These are phyloP conservation scores for Chamaea fasciata DNA, from an alignment of 2,113 vertebrate genomes.

Conservation along the genomic window DNA sequence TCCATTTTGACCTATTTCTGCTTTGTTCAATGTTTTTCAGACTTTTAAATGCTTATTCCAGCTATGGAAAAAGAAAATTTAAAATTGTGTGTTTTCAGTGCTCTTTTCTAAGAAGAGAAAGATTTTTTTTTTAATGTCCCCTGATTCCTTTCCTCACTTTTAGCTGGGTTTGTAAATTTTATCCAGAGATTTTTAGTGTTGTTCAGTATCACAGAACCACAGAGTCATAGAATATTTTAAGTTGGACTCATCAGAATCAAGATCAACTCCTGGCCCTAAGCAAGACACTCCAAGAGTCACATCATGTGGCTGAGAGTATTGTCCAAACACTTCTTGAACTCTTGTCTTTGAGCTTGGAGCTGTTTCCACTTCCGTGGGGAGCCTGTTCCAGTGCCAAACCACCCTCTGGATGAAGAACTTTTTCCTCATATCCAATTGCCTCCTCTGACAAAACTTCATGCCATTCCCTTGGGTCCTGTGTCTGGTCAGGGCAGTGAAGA, in stretches of 20 bases:
- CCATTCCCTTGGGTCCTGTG: not conserved
- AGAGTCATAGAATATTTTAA: not conserved
- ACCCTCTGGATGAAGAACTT: not conserved
- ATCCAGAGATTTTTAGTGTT: not conserved
- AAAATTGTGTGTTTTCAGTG: not conserved
- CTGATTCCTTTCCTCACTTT: not conserved
- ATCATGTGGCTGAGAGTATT: not conserved
- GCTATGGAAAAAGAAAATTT: not conserved
- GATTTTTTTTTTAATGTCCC: not conserved
- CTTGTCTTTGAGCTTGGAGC: not conserved
- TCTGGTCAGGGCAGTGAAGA: not conserved
- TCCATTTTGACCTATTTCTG: not conserved
- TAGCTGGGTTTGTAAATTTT: not conserved
- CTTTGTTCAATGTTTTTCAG: not conserved
- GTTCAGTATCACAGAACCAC: not conserved
- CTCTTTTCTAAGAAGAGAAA: not conserved
- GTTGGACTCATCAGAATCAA: not conserved
- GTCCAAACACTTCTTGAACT: not conserved
- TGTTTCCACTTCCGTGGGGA: not conserved
- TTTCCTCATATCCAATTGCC: not conserved
- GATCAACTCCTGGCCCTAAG: not conserved
- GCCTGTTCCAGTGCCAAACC: not conserved
- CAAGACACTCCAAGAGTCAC: not conserved
- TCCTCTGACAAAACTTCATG: not conserved
- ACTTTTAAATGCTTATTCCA: not conserved